Evolutionary conservation across 2,888 invertebrate genomes (phyloP), one percentile per base, ranked within the genome.

Genomic region (Folsomia candida): DNA sequence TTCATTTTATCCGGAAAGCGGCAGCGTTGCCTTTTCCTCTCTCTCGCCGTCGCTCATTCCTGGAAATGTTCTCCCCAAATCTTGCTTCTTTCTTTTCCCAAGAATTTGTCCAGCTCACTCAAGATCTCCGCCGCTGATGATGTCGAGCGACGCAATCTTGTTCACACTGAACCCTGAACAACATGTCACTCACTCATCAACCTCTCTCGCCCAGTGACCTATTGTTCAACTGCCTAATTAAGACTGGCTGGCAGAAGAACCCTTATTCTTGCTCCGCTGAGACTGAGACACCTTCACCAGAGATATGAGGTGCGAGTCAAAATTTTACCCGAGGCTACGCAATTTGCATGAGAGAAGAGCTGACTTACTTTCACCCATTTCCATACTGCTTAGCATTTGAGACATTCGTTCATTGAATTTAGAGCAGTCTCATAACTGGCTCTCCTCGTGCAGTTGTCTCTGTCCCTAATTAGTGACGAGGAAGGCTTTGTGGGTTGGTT

Each of bases 1-100:
- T 51, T 64, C 64, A 24, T 51, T 64, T 51, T 6, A 22, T 51
- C 54, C 37, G 37, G 37, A 37, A 37, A 37, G 37, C 37, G 37
- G 37, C 37, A 37, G n/a, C n/a, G n/a, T 37, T 37, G 37, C 37
- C 14, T 37, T 37, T 37, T 4, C 6, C 37, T 14, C 37, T 37
- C 37, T 37, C 37, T 14, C 6, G 6, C 37, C 37, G 4, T 4
- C 37, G 6, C 37, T 37, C 14, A 14, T 37, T 37, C 37, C 37
- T 9, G 14, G 37, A 37, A 37, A 37, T 37, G 6, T 37, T 37
- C 37, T 37, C 37, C 37, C 37, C 4, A 37, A 37, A 37, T n/a
- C n/a, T n/a, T n/a, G n/a, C 37, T 37, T 37, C 37, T 37, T 9
- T 9, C 37, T 37, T 37, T 37, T 4, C 14, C 14, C 14, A 37